These are phyloP conservation scores for Siniperca undulata DNA, from an alignment of 2,797 vertebrate genomes.

Conservation along the genomic window DNA sequence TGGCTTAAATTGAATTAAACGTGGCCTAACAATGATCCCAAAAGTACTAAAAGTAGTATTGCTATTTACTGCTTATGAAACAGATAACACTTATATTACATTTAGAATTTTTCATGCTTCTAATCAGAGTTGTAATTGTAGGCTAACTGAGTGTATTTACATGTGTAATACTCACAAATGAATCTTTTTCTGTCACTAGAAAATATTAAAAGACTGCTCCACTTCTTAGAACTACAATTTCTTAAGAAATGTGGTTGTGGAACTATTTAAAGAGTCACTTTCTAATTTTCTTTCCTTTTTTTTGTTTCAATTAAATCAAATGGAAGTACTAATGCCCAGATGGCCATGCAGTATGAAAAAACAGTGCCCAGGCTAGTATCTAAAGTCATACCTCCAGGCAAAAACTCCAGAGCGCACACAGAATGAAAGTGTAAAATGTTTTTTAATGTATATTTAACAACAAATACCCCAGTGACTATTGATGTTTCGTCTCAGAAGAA, in stretches of 20 bases:
- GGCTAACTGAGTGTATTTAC: constrained; percentile 20
- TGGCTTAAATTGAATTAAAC: constrained; percentile 19
- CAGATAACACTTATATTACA: constrained; percentile 10
- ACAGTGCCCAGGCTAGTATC: constrained; percentile 90
- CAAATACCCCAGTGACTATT: constrained; percentile 95
- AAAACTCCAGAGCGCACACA: constrained; percentile 91
- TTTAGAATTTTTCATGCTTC: constrained; percentile 5
- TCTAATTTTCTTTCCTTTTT: constrained; percentile 79
- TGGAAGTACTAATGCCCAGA: constrained; percentile 86
- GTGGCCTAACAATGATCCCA: constrained; percentile 3
- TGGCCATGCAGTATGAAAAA: constrained; percentile 87
- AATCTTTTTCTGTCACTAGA: constrained; percentile 54
- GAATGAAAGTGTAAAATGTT: constrained; percentile 99
- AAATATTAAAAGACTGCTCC: constrained; percentile 47
- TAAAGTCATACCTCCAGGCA: constrained; percentile 96
- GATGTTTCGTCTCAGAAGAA: constrained; percentile 94
- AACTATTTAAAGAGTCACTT: constrained; percentile 82
- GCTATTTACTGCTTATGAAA: constrained; percentile 8
- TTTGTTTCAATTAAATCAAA: constrained; percentile 83
- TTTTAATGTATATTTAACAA: constrained; percentile 99
- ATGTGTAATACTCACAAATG: constrained; percentile 25
- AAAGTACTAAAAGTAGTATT: constrained; percentile 26
- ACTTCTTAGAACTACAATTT: constrained; percentile 62
- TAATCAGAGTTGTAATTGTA: constrained; percentile 10
- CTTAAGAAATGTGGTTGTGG: constrained; percentile 58